These are phyloP conservation scores for Bedellia somnulentella DNA, from an alignment of 2,888 invertebrate species.

Conservation along the genomic window DNA sequence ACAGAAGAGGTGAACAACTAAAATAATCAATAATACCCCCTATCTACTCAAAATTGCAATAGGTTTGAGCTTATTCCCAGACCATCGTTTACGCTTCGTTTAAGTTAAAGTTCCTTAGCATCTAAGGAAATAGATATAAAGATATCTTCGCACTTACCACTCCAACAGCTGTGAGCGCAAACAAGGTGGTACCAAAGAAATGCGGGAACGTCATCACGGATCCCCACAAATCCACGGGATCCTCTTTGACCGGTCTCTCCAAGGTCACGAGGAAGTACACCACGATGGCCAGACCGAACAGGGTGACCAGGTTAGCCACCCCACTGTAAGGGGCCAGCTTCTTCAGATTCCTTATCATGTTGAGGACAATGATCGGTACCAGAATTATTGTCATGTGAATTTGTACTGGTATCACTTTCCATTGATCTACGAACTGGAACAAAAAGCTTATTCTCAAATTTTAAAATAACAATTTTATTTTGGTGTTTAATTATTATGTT, in stretches of 20 bases:
- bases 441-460: slow-evolving; percentile 9
- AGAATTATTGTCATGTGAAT: slow-evolving; percentile 69
- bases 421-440: slow-evolving; percentile 50
- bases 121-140: too few relatives aligned
- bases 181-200: slow-evolving; percentile 88
- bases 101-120: too few relatives aligned
- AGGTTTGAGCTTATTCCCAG: too few relatives aligned
- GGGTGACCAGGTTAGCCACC: slow-evolving; percentile 78
- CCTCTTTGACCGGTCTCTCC: slow-evolving; percentile 51
- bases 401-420: slow-evolving; percentile 43
- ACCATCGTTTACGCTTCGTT: too few relatives aligned
- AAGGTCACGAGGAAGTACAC: slow-evolving; percentile 69
- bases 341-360: slow-evolving; percentile 75
- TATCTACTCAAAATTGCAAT: too few relatives aligned
- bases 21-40: too few relatives aligned
- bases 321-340: slow-evolving; percentile 82
- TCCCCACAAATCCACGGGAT: slow-evolving; percentile 42
- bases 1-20: too few relatives aligned
- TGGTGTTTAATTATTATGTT: neutral
- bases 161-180: slow-evolving; percentile 83
- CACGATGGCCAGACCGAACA: slow-evolving; percentile 74
- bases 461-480: slow-evolving; percentile 2
- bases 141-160: slow-evolving; percentile 69
- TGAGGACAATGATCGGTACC: slow-evolving; percentile 68
- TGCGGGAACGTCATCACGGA: slow-evolving; percentile 62